These are phyloP conservation scores for Telmatochromis brachygnathus DNA, from an alignment of 2,113 vertebrate species.

Conservation along the genomic window DNA sequence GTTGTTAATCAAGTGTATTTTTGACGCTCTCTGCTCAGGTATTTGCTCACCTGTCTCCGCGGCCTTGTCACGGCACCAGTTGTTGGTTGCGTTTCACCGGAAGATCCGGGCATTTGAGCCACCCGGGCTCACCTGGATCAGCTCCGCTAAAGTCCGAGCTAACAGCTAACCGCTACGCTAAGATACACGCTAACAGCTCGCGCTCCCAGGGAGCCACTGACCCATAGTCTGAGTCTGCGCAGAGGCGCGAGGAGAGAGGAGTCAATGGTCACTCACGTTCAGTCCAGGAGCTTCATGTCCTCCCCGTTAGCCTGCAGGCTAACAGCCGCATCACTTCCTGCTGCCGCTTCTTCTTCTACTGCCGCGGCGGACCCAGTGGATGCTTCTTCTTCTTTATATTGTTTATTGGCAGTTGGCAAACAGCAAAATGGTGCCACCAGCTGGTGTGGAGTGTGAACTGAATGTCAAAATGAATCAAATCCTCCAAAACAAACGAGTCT, in stretches of 20 bases:
- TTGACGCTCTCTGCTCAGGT: not conserved
- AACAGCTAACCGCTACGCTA: not conserved
- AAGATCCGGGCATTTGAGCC: not conserved
- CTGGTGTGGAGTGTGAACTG: not conserved
- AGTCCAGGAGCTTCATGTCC: constrained; percentile 32
- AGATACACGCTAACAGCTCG: not conserved
- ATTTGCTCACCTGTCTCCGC: not conserved
- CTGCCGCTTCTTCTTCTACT: not conserved
- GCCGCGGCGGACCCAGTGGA: not conserved
- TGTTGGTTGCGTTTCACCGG: not conserved
- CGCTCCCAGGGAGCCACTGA: not conserved
- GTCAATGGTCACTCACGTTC: constrained; percentile 44
- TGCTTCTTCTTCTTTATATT: not conserved
- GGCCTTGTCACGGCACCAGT: not conserved
- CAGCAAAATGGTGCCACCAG: not conserved
- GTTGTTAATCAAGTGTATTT: not conserved
- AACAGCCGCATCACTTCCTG: constrained; percentile 8
- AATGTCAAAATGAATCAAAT: not conserved
- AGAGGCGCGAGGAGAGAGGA: not conserved
- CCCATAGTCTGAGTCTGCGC: not conserved
- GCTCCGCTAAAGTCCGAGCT: not conserved
- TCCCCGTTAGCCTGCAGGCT: constrained; percentile 8
- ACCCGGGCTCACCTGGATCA: not conserved
- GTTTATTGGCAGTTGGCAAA: not conserved
- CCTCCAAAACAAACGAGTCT: not conserved